phyloP scores from a whole-genome alignment of 2,113 vertebrate species.

The Oncorhynchus kisutch region DNA sequence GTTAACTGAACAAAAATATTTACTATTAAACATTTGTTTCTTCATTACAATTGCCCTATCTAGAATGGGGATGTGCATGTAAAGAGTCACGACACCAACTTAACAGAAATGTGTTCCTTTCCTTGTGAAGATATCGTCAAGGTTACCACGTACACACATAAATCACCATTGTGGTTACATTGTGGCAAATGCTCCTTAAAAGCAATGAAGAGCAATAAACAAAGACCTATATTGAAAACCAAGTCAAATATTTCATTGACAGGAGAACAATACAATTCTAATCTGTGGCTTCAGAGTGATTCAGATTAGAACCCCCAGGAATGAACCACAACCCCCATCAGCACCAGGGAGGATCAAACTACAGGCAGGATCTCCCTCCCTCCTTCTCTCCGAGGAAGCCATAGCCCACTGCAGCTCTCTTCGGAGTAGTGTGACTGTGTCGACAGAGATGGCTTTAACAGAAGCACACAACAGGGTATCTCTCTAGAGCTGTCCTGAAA shows the following conservation, averaged over 20 bases:
- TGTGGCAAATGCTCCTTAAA: too few relatives aligned
- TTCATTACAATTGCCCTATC: conserved; percentile 5
- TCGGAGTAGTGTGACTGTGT: conserved; percentile 19
- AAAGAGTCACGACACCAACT: too few relatives aligned
- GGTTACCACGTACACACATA: background rate
- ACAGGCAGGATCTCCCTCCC: background rate
- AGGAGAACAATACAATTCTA: background rate
- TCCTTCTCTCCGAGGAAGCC: conserved; percentile 9
- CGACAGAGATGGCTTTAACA: conserved; percentile 50
- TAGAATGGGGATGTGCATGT: background rate
- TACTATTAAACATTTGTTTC: conserved; percentile 44
- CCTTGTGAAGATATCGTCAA: background rate
- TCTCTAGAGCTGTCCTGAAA: conserved; percentile 7
- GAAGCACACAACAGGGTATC: conserved; percentile 37
- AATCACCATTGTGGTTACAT: background rate
- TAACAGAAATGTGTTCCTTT: background rate
- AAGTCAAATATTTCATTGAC: background rate
- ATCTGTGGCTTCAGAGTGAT: background rate
- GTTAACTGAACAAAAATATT: conserved; percentile 53
- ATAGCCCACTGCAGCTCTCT: conserved; percentile 10
- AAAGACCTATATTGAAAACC: background rate
- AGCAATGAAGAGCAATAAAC: too few relatives aligned
- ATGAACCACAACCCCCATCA: background rate
- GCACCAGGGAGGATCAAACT: background rate
- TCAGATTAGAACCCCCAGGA: background rate